Base-by-base conservation (phyloP, 2,113 vertebrate species). In the Anarrhichthys ocellatus region DNA sequence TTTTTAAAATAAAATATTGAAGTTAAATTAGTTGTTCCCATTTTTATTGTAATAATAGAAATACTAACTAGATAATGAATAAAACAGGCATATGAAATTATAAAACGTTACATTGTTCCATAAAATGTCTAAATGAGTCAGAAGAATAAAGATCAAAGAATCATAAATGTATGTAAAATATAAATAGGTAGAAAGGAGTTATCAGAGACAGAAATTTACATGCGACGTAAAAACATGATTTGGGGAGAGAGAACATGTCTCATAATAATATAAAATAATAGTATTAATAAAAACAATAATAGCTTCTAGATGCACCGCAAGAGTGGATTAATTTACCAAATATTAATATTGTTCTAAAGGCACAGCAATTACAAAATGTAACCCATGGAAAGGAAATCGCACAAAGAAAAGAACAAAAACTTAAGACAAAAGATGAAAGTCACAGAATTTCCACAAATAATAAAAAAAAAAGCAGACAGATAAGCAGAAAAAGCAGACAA, bases 1-100 rank as follows among this genome's bases (percentile, higher is more conserved):
- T 58, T 14, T 10, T 13, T 13, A 44, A 2, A 44, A 48, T 27
- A 7, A 76, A 18, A 6, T 13, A 3, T 56, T 59, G 3, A 36
- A 74, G 14, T 54, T 27, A n/a, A 71, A 34, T 67, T 6, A n/a
- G 46, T 15, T 27, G 27, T 38, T 56, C 6, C 54, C n/a, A 82
- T 17, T 42, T 87, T 76, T 75, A 76, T 86, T 81, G 2, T 10
- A 64, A 69, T 48, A 50, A 22, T 7, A 74, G 7, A 27, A 66
- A 71, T 27, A 32, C 29, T 22, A 7, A 66, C 54, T 64, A 69
- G 32, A 46, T 52, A 44, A 62, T 3, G 27, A 63, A 52, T 52
- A 27, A 56, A 61, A 3, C 11, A 24, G n/a, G 14, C 8, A 50
- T 50, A 38, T 46, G 71, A 80, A 76, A 64, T 27, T 34, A 7